Evolutionary conservation across 2,888 invertebrate genomes (phyloP).

Genomic region (Folsomia manolachei): DNA sequence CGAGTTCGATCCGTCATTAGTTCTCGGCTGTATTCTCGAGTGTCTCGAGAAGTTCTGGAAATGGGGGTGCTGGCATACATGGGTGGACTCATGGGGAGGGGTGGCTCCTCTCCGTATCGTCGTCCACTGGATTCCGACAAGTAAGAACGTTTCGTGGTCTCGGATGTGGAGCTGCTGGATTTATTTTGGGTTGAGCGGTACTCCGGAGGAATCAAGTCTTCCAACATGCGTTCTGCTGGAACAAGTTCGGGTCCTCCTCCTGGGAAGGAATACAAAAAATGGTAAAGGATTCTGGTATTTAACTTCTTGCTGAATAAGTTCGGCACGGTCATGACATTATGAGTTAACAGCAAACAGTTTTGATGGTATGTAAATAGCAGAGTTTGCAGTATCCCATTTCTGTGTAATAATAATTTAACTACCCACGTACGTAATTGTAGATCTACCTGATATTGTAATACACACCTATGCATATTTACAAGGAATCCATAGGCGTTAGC

Average conservation of each 20-base stretch:
- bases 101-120: constrained; percentile 19
- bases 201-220: constrained; percentile 32
- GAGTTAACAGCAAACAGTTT: too few relatives aligned
- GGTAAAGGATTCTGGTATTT: too few relatives aligned
- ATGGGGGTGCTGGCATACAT: constrained; percentile 44
- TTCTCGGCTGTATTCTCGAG: constrained; percentile 32
- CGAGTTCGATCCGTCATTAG: constrained; percentile 36
- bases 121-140: constrained; percentile 24
- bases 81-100: constrained; percentile 38
- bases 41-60: constrained; percentile 26
- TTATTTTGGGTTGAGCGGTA: constrained; percentile 23
- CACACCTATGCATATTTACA: too few relatives aligned
- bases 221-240: constrained; percentile 18
- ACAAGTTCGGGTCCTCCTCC: constrained; percentile 1
- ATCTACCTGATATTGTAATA: too few relatives aligned
- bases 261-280: too few relatives aligned
- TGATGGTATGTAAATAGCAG: too few relatives aligned
- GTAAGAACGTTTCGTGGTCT: constrained; percentile 26
- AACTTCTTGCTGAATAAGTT: too few relatives aligned
- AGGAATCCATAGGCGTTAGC: too few relatives aligned
- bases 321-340: too few relatives aligned
- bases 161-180: constrained; percentile 28
- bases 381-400: too few relatives aligned
- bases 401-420: too few relatives aligned
- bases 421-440: too few relatives aligned